Percentiles rank a stretch among this genome's conserved stretches.
phyloP scores from a whole-genome alignment of 2,797 vertebrate genomes.

The Tenualosa thibaudeaui region DNA sequence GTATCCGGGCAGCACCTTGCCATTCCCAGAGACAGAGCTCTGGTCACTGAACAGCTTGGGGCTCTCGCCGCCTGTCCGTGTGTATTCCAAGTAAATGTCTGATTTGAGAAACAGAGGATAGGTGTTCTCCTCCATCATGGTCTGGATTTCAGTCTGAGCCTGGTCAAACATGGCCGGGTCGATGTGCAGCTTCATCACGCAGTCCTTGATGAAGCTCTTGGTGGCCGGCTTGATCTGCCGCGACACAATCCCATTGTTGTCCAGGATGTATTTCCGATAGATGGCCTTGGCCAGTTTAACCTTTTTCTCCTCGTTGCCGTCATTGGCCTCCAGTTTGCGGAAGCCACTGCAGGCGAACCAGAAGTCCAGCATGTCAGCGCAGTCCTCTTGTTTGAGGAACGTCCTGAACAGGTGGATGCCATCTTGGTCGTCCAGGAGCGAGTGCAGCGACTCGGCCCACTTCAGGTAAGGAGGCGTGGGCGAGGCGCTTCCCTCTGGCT shows the following conservation, averaged over 20 bases:
- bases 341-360: constrained; percentile 99
- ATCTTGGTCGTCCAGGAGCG: constrained; percentile 94
- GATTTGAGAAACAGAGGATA: constrained; percentile 97
- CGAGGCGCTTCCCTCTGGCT: constrained; percentile 96
- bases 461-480: constrained; percentile 96
- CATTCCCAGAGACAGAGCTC: constrained; percentile 82
- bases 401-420: constrained; percentile 93
- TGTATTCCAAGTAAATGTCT: constrained; percentile 95
- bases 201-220: constrained; percentile 97
- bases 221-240: constrained; percentile 94
- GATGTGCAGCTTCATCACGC: constrained; percentile 87
- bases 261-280: constrained; percentile 95
- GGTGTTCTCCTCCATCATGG: constrained; percentile 94
- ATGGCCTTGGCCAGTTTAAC: constrained; percentile 94
- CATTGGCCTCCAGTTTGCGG: constrained; percentile 85
- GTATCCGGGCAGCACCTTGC: constrained; percentile 82
- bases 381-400: constrained; percentile 93
- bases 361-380: constrained; percentile 94
- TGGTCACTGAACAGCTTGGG: constrained; percentile 87
- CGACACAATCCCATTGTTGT: constrained; percentile 90
- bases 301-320: constrained; percentile 89
- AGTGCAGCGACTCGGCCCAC: constrained; percentile 96
- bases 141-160: constrained; percentile 95
- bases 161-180: constrained; percentile 98
- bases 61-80: constrained; percentile 90